Base-by-base conservation (phyloP, 2,113 vertebrate genomes). In the Myanophis thanlyinensis region DNA sequence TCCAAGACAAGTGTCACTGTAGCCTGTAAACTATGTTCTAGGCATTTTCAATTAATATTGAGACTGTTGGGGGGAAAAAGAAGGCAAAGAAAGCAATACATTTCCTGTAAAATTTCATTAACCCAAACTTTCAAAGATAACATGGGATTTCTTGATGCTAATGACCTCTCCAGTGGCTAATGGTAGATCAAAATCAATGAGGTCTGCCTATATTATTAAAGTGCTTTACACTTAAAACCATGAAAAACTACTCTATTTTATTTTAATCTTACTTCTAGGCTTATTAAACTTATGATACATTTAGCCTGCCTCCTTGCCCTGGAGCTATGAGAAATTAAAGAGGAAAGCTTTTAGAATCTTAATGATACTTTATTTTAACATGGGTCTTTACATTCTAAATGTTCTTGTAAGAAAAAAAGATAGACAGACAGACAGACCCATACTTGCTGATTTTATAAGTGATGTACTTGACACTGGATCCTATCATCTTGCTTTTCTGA, bases 211-310 rank as follows among this genome's bases (percentile, higher is more conserved):
- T 91, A 52, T 73, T 93, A 53, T 91, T 94, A 90, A 87, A 73
- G 8, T 22, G 94, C 7, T 89, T 94, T 92, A 92, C 56, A 44
- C 80, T 92, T 89, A 84, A 92, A 94, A 3, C 89, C 52, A 91
- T 85, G 3, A 94, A 92, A 93, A 93, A 93, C 89, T 49, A 91
- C 53, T 93, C 88, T 85, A 53, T 93, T 92, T 94, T 94, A 92
- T 27, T 88, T 93, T 94, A 93, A 94, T 93, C 62, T 93, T 44
- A 90, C 93, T 88, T 93, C 88, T 91, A 87, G 67, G 23, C 46
- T 94, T 90, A 88, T 96, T 94, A 67, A 9, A 91, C 48, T 93
- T 93, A 93, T 23, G 20, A 92, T 86, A 91, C 23, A 93, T 88
- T 90, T 93, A 92, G 62, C 89, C 2, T 91, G 46, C 84, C 0